Evolutionary conservation across 1,140 invertebrate genomes (phyloP), one percentile per base, ranked within the genome.

Genomic region (Leucophenga varia): DNA sequence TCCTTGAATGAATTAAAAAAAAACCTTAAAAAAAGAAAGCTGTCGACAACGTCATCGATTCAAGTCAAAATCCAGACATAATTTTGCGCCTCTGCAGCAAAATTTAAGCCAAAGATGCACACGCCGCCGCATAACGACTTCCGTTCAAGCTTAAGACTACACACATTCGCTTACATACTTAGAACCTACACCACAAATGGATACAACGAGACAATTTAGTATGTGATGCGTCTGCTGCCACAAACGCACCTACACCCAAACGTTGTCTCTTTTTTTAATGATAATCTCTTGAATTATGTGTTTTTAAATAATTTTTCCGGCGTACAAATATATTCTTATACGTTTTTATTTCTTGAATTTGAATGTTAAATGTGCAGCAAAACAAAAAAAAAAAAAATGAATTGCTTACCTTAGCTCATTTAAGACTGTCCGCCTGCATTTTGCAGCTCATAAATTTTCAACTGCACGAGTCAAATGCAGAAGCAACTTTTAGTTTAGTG

Each of bases 271-370:
- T 52, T 43, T 63, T 72, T 72, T 72, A 72, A 72, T 72, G 69
- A 72, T 72, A 72, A 72, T 72, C 69, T 72, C 51, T 44, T 72
- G 64, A 72, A 59, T 69, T 72, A 72, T 72, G 69, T 63, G 59
- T 72, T 72, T 72, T 72, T 72, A 72, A 72, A 72, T 72, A 48
- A 72, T 72, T 68, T 72, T 71, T 72, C 61, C 60, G 67, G 39
- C 16, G 18, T 37, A 16, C 35, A 37, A 37, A 37, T 37, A 25
- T 25, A 25, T 25, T 5, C n/a, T n/a, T n/a, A n/a, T n/a, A n/a
- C n/a, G n/a, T n/a, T n/a, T n/a, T n/a, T n/a, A 32, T 12, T 12
- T 12, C 31, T 32, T 32, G 14, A 32, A 14, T 12, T 14, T 32
- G 12, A 32, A 32, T 32, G 31, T n/a, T 14, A 14, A 32, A 32